Evolutionary conservation across 1,140 invertebrate genomes (phyloP).

Genomic region (Coelopa frigida): DNA sequence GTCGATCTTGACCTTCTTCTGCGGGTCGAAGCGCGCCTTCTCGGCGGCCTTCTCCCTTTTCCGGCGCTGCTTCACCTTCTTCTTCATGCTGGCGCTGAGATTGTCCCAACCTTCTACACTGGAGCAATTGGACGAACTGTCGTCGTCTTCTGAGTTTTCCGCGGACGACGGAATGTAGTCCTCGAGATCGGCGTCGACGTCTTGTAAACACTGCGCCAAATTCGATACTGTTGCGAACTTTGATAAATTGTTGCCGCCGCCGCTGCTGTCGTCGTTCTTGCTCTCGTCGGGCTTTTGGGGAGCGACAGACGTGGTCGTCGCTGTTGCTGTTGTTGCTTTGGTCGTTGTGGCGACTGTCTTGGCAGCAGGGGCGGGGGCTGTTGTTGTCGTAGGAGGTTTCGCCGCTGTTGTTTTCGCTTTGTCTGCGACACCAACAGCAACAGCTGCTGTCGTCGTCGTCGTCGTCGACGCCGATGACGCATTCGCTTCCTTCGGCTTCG

Average conservation of each 20-base stretch:
- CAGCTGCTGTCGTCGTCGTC: constrained; percentile 1
- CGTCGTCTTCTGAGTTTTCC: constrained; percentile 23
- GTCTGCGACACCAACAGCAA: no score
- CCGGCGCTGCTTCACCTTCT: constrained; percentile 31
- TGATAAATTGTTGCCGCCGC: constrained; percentile 39
- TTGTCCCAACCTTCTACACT: constrained; percentile 28
- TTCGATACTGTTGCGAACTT: constrained; percentile 46
- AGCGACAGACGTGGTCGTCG: no score
- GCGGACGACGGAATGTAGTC: constrained; percentile 42
- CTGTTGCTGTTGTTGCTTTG: constrained; percentile 3
- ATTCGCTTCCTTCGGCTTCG: no score
- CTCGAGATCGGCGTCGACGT: constrained; percentile 43
- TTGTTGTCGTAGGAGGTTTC: constrained; percentile 17
- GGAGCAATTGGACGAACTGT: constrained; percentile 33
- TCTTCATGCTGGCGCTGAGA: constrained; percentile 40
- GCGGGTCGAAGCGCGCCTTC: constrained; percentile 36
- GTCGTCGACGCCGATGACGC: no score
- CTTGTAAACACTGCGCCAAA: constrained; percentile 44
- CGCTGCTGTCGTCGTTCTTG: constrained; percentile 17
- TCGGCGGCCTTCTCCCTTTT: constrained; percentile 32
- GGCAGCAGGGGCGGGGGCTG: constrained; percentile 1
- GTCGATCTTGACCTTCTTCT: constrained; percentile 43
- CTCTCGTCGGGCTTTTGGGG: constrained; percentile 8
- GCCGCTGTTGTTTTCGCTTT: constrained; percentile 9
- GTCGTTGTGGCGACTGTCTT: background rate